phyloP scores from a whole-genome alignment of 2,797 vertebrate genomes.

The Lagocephalus sceleratus region DNA sequence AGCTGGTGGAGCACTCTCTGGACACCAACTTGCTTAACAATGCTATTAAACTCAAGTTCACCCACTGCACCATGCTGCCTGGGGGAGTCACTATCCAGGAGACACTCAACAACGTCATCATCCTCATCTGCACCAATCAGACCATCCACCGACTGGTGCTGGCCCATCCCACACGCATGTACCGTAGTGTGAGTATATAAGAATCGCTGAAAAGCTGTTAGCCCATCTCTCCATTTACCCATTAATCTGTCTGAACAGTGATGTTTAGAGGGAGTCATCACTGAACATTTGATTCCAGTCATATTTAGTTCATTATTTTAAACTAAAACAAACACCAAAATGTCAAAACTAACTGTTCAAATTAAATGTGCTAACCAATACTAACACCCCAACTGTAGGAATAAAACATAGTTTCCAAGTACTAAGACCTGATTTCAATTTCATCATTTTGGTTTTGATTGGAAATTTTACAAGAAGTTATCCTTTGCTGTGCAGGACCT shows the following conservation, averaged over 20 bases:
- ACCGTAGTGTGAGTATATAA: slow-evolving; percentile 83
- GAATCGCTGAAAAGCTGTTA: background rate
- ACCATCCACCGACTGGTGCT: slow-evolving; percentile 87
- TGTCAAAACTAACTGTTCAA: background rate
- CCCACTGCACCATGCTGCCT: slow-evolving; percentile 81
- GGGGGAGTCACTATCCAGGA: slow-evolving; percentile 86
- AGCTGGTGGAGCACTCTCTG: slow-evolving; percentile 88
- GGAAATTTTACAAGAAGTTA: background rate
- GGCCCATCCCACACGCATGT: slow-evolving; percentile 87
- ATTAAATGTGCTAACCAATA: background rate
- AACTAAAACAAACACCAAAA: background rate
- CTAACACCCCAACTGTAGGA: too few species aligned
- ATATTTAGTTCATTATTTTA: too few species aligned
- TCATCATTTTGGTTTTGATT: background rate
- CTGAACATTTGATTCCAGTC: background rate
- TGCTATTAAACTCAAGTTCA: slow-evolving; percentile 78
- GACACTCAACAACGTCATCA: slow-evolving; percentile 81
- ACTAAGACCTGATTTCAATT: too few species aligned
- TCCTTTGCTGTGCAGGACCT: slow-evolving; percentile 76
- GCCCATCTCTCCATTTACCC: too few species aligned
- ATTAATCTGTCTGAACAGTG: background rate
- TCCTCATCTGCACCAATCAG: slow-evolving; percentile 86
- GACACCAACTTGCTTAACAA: slow-evolving; percentile 89
- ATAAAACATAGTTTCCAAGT: too few species aligned
- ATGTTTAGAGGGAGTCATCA: background rate